Evolutionary conservation across 1,140 invertebrate species (phyloP).

Genomic region (Leptinotarsa defecta): DNA sequence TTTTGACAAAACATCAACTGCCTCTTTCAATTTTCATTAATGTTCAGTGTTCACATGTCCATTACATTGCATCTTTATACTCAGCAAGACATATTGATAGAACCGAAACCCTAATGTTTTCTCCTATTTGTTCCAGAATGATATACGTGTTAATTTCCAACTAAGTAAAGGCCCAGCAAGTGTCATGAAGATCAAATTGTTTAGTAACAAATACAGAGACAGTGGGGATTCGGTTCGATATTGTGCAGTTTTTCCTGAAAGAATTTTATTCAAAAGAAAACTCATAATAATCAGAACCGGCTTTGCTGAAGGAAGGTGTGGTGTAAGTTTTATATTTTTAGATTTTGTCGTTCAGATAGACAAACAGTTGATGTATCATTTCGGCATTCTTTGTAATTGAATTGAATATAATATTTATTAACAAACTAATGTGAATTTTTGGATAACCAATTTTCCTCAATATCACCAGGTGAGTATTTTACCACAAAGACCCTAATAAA

Average conservation of each 20-base stretch:
- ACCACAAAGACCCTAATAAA: too few relatives aligned
- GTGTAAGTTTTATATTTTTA: conserved; percentile 15
- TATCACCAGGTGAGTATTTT: too few relatives aligned
- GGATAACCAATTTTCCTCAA: too few relatives aligned
- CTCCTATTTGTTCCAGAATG: conserved; percentile 55
- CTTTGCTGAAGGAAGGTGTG: conserved; percentile 16
- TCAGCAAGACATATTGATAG: conserved; percentile 30
- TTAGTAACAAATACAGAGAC: conserved; percentile 33
- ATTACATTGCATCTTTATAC: not conserved
- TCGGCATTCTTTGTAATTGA: not conserved
- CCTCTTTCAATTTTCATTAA: too few relatives aligned
- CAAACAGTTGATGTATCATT: not conserved
- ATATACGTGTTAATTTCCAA: conserved; percentile 55
- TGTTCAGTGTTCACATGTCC: too few relatives aligned
- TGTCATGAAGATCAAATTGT: conserved; percentile 31
- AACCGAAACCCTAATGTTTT: conserved; percentile 54
- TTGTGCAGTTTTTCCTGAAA: conserved; percentile 30
- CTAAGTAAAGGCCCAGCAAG: conserved; percentile 35
- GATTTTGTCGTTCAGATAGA: conserved; percentile 16
- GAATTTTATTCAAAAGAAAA: conserved; percentile 15
- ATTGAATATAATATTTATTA: not conserved
- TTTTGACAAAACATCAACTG: too few relatives aligned
- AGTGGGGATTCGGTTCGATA: conserved; percentile 47
- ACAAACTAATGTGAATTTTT: not conserved
- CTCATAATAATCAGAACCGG: conserved; percentile 38